Evolutionary conservation across 2,888 invertebrate genomes (phyloP), one percentile per base, ranked within the genome.

Genomic region (Anodontia alba): DNA sequence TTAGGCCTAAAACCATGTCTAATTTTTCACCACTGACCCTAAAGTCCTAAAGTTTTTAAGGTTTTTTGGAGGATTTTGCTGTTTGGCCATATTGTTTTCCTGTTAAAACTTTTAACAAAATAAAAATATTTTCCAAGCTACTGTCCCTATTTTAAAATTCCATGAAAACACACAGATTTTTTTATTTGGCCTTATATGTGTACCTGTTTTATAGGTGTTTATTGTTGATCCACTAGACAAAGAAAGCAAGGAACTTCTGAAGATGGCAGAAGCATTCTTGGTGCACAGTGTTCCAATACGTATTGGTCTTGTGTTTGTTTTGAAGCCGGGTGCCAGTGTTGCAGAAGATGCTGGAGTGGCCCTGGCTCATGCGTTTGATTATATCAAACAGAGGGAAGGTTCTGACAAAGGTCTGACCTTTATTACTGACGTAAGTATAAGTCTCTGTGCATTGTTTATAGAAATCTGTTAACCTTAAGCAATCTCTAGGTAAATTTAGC

Each of bases 191-290:
- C n/a, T n/a, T n/a, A n/a, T n/a, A n/a, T n/a, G n/a, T n/a, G n/a
- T n/a, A n/a, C n/a, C n/a, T n/a, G n/a, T n/a, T 54, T 26, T 26
- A 23, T 91, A 97, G 97, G 96, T 98, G 7, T 96, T 99, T 79
- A 96, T 99, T 36, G 96, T 98, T 49, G 97, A 99, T 95, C 99
- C 99, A 0, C 95, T 97, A 0, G 96, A 96, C 20, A 94, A 95
- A 7, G 95, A 96, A 20, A 90, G 97, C 0, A 96, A 96, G 54
- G 96, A 97, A 33, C 95, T 99, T 15, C 95, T 99, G 26, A 97
- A 97, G 93, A 95, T 99, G 88, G 97, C 97, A 0, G 98, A 99
- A 95, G 98, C 98, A 0, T 97, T 99, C 92, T 96, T 98, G 80
- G 96, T 97, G 67, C 98, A 99, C 94, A 96, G 97, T 79, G 98